Percentiles rank a stretch among this genome's conserved stretches.
These are phyloP conservation scores for Acanthoscelides obtectus DNA, from an alignment of 2,888 invertebrate genomes.

Conservation along the genomic window DNA sequence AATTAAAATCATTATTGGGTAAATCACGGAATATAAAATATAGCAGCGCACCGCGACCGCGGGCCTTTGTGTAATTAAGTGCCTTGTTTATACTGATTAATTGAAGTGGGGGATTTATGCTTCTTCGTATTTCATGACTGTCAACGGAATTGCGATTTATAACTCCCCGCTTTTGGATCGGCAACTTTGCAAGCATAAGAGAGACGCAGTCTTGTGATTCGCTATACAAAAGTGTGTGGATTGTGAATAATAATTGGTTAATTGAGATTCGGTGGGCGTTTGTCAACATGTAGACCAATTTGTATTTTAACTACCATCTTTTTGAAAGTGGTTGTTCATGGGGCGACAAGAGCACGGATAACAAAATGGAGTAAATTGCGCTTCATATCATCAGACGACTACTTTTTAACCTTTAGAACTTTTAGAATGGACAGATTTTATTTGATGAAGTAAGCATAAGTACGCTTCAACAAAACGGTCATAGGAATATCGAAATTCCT, in stretches of 20 bases:
- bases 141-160: background rate
- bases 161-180: background rate
- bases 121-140: background rate
- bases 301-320: background rate
- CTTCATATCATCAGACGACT: too few relatives aligned
- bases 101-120: background rate
- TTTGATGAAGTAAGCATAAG: too few relatives aligned
- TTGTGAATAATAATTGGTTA: background rate
- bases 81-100: background rate
- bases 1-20: slow-evolving; percentile 7
- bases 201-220: background rate
- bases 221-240: background rate
- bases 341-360: too few relatives aligned
- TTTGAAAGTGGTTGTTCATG: background rate
- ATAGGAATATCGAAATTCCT: too few relatives aligned
- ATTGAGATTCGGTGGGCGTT: background rate
- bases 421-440: too few relatives aligned
- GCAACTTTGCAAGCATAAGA: background rate
- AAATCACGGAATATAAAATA: slow-evolving; percentile 1
- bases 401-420: too few relatives aligned
- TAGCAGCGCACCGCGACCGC: background rate
- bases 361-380: too few relatives aligned
- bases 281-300: background rate
- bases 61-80: slow-evolving; percentile 5
- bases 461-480: too few relatives aligned